A percentile compares a stretch with the other conserved stretches of the same genome.
Conservation (phyloP, 2,113 vertebrate genomes). For the Clarias macrocephalus region DNA sequence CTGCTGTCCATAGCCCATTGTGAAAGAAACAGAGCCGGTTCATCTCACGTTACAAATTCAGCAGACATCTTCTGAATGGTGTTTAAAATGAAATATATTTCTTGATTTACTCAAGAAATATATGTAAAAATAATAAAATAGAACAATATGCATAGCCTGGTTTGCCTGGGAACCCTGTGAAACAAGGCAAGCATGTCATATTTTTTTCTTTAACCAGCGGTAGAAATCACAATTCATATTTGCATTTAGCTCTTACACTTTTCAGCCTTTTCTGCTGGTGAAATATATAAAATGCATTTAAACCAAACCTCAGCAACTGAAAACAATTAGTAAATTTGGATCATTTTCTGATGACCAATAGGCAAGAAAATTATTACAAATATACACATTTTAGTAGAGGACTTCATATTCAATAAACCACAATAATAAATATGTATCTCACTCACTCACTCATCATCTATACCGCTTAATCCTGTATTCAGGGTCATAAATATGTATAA, state of each 20-base stretch:
- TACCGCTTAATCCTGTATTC: too few species aligned
- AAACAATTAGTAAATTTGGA: not conserved
- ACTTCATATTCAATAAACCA: not conserved
- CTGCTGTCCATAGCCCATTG: not conserved
- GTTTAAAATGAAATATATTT: not conserved
- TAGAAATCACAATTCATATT: not conserved
- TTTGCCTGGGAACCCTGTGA: not conserved
- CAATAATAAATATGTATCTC: not conserved
- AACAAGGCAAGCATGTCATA: not conserved
- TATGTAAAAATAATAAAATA: not conserved
- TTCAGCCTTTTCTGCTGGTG: not conserved
- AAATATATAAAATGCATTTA: not conserved
- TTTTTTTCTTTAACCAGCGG: not conserved
- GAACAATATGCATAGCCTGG: not conserved
- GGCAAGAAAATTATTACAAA: not conserved
- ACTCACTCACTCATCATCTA: too few species aligned
- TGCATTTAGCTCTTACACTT: not conserved
- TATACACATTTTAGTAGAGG: not conserved
- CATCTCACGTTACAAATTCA: slow-evolving; percentile 6
- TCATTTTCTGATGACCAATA: not conserved
- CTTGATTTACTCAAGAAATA: not conserved
- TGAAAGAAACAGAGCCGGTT: slow-evolving; percentile 15
- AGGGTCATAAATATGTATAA: too few species aligned
- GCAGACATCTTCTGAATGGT: not conserved
- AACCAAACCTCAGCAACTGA: not conserved